Percentiles rank a stretch among this genome's conserved stretches.
Evolutionary conservation across 2,888 invertebrate genomes (phyloP).

Genomic region (Tenthredo amoena): DNA sequence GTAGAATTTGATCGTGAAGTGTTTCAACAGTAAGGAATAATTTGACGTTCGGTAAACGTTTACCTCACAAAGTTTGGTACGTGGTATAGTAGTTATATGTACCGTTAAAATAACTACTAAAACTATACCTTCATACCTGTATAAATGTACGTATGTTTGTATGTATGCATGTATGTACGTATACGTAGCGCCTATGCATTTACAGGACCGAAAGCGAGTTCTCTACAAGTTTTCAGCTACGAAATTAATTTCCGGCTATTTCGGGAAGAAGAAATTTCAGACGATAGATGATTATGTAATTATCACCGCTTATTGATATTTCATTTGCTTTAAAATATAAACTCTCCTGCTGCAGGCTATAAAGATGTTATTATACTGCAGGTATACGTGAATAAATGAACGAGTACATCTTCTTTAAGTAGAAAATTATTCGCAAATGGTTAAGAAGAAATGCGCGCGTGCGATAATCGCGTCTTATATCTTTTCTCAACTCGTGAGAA

Average conservation of each 20-base stretch:
- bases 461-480: neutral
- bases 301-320: neutral
- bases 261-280: neutral
- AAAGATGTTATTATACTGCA: neutral
- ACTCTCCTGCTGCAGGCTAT: neutral
- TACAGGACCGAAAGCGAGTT: neutral
- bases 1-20: neutral
- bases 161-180: neutral
- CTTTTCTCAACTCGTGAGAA: neutral
- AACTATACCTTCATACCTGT: neutral
- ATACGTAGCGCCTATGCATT: neutral
- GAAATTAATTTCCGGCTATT: neutral
- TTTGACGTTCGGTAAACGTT: constrained; percentile 21
- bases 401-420: constrained; percentile 13
- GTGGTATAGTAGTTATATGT: neutral
- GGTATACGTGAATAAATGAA: neutral
- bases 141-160: neutral
- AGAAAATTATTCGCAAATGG: constrained; percentile 15
- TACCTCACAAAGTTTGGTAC: constrained; percentile 8
- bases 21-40: constrained; percentile 2
- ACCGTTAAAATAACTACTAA: constrained; percentile 7
- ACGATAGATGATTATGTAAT: neutral
- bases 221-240: neutral
- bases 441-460: neutral
- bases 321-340: neutral